Percentiles rank a stretch among this genome's conserved stretches.
Evolutionary conservation across 2,888 invertebrate genomes (phyloP).

Genomic region (Tenthredo distinguenda): DNA sequence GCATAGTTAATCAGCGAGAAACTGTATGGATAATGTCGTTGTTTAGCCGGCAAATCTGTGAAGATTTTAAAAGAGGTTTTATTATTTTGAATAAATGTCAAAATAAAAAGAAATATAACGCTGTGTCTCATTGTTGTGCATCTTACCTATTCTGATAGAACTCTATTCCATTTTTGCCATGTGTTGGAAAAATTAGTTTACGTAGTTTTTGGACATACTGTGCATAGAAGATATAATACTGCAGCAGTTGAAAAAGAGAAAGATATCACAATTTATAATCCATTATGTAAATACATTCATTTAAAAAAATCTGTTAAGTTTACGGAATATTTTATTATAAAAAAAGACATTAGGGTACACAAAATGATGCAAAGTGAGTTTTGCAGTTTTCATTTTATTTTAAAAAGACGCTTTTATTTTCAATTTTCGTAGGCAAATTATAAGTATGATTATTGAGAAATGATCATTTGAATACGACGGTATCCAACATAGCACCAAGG

Average conservation of each 20-base stretch:
- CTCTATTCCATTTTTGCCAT: not conserved
- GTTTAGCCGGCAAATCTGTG: constrained; percentile 50
- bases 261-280: not conserved
- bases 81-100: constrained; percentile 66
- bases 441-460: constrained; percentile 52
- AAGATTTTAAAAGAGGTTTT: constrained; percentile 61
- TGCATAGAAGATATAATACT: not conserved
- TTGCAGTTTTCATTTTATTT: constrained; percentile 55
- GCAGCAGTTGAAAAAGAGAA: not conserved
- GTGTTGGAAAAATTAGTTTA: not conserved
- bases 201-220: not conserved
- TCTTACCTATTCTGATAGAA: not conserved
- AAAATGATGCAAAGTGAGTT: constrained; percentile 14
- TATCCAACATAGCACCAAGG: constrained; percentile 97
- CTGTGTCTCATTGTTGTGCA: not conserved
- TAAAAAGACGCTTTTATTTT: constrained; percentile 62
- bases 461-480: constrained; percentile 91
- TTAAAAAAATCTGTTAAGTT: not conserved
- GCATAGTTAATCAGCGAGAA: not conserved
- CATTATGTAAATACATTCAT: not conserved
- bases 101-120: not conserved
- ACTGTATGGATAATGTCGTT: constrained; percentile 36
- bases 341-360: not conserved
- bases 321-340: not conserved
- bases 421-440: constrained; percentile 59